phyloP scores from a whole-genome alignment of 2,113 vertebrate genomes.

The Nymphicus hollandicus region DNA sequence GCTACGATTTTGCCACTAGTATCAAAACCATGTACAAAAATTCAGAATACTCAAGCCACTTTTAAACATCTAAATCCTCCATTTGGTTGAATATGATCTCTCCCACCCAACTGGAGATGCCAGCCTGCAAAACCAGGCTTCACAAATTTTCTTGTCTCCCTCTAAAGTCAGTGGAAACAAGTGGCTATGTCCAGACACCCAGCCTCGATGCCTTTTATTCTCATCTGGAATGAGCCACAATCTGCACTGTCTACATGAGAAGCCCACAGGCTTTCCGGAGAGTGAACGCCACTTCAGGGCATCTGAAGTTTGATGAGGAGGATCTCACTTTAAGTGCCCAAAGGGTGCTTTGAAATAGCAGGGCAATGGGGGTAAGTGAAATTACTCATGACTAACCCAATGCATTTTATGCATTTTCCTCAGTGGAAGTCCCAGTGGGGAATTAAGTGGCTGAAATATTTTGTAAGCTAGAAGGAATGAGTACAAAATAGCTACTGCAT shows the following conservation, averaged over 20 bases:
- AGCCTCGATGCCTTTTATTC: accelerated
- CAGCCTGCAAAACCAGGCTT: background rate
- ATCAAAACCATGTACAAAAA: background rate
- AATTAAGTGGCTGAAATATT: background rate
- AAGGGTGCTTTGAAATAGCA: background rate
- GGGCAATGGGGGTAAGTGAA: background rate
- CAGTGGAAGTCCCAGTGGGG: background rate
- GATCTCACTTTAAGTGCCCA: background rate
- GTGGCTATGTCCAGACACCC: background rate
- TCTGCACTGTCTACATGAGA: background rate
- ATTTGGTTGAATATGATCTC: background rate
- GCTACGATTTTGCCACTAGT: background rate
- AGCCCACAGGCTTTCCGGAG: background rate
- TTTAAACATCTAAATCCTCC: background rate
- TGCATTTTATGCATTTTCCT: background rate
- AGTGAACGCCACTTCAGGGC: background rate
- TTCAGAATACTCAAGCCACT: background rate
- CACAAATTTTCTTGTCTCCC: background rate
- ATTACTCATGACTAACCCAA: background rate
- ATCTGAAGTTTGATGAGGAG: background rate
- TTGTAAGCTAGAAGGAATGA: background rate
- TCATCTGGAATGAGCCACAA: background rate
- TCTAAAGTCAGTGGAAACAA: background rate
- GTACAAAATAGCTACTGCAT: background rate
- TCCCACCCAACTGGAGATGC: background rate